A percentile compares a stretch with the other conserved stretches of the same genome.
phyloP scores from a whole-genome alignment of 2,113 vertebrate species.

The Potamarius usumacintae region DNA sequence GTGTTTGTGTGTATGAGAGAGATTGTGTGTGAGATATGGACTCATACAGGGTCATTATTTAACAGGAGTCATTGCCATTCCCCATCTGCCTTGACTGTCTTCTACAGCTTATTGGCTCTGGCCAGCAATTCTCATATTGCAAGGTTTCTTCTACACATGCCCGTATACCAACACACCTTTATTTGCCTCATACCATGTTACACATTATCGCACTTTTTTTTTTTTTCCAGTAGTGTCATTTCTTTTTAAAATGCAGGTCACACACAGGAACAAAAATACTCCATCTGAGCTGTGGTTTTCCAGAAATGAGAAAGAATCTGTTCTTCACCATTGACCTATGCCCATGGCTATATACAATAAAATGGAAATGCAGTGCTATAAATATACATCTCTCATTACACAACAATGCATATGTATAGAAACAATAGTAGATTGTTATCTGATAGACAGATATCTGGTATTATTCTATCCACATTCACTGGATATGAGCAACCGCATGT shows the following conservation, averaged over 20 bases:
- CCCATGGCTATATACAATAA: not conserved
- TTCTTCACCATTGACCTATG: not conserved
- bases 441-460: not conserved
- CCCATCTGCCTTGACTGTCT: conserved; percentile 34
- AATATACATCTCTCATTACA: conserved; percentile 1
- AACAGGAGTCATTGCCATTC: conserved; percentile 24
- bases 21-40: conserved; percentile 2
- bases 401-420: not conserved
- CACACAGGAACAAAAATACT: not conserved
- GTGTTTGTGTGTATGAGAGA: conserved; percentile 10
- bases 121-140: not conserved
- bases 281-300: not conserved
- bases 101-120: conserved; percentile 22
- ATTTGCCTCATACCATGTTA: conserved; percentile 13
- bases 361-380: not conserved
- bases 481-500: no score
- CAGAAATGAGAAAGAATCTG: conserved; percentile 1
- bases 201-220: conserved; percentile 24
- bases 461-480: no score
- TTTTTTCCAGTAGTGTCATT: not conserved
- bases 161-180: not conserved
- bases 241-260: not conserved
- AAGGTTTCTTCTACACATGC: not conserved
- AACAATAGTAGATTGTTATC: not conserved
- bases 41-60: conserved; percentile 23